These are phyloP conservation scores for Neodon shergylaensis DNA, from an alignment of 2,113 vertebrate species.

Conservation along the genomic window DNA sequence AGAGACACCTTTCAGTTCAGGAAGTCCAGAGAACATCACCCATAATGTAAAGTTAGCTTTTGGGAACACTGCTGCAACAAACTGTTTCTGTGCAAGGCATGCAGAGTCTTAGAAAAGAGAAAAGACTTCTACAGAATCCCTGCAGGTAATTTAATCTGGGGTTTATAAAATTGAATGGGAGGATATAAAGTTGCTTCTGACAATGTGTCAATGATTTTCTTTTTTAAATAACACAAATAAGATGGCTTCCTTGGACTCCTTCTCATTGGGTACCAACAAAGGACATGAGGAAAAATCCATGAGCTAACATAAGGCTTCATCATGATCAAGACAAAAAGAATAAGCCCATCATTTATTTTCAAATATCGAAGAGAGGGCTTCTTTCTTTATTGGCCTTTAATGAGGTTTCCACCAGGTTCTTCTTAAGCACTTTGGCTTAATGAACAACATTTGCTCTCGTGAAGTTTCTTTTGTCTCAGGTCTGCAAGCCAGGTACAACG, in stretches of 20 bases:
- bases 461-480: slow-evolving; percentile 59
- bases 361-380: slow-evolving; percentile 61
- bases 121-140: not conserved
- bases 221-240: slow-evolving; percentile 32
- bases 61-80: not conserved
- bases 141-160: slow-evolving; percentile 63
- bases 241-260: slow-evolving; percentile 65
- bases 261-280: slow-evolving; percentile 61
- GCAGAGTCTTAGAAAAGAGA: not conserved
- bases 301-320: slow-evolving; percentile 54
- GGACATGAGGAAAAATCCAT: slow-evolving; percentile 10
- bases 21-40: not conserved
- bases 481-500: not conserved
- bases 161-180: slow-evolving; percentile 55
- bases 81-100: not conserved
- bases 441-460: slow-evolving; percentile 67
- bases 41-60: not conserved
- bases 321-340: slow-evolving; percentile 72
- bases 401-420: slow-evolving; percentile 64
- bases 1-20: slow-evolving; percentile 9
- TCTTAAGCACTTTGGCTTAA: slow-evolving; percentile 64
- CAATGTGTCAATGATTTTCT: slow-evolving; percentile 58
- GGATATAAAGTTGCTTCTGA: slow-evolving; percentile 56
- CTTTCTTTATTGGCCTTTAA: slow-evolving; percentile 61
- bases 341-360: slow-evolving; percentile 70